Base-by-base conservation (phyloP, 2,113 vertebrate species). In the Sorex araneus region DNA sequence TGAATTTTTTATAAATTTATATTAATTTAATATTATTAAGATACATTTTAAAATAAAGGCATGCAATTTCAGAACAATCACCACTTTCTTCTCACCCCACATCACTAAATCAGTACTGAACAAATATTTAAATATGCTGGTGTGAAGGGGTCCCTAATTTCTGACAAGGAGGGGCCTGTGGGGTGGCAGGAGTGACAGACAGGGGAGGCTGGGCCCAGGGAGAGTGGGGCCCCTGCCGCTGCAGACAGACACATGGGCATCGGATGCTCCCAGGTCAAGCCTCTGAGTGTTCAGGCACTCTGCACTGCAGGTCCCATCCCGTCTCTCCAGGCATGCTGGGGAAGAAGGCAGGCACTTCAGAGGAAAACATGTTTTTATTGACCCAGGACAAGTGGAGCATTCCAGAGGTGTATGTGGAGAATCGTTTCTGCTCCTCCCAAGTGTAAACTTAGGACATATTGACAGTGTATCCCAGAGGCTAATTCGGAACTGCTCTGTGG, bases 371-470 rank as follows among this genome's bases (percentile, higher is more conserved):
- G 27, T 78, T 70, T 63, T 34, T 34, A 60, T 66, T 77, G 36
- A 84, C 34, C 74, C 21, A 16, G 34, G 40, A 45, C 10, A 66
- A 75, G 30, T 3, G 8, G 43, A 36, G n/a, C 8, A n/a, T 21
- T 93, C 34, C 4, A 21, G 30, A 50, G 40, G 25, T 76, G 2
- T 28, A 1, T n/a, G 21, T 28, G 43, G 19, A 28, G 50, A 34
- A 32, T 4, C 0, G 0, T 28, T 60, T 3, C 60, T 70, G 4
- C 5, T 57, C n/a, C n/a, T 19, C 13, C 13, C 54, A 54, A 54
- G 95, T 90, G 96, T 97, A 96, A 97, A 95, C 97, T 97, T 97
- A 95, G 95, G 96, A 97, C 95, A 89, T 97, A 94, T 96, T 92
- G 94, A 95, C 92, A 95, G n/a, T n/a, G n/a, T n/a, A n/a, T n/a